These are phyloP conservation scores for Macquaria australasica DNA, from an alignment of 2,113 vertebrate species.

Conservation along the genomic window DNA sequence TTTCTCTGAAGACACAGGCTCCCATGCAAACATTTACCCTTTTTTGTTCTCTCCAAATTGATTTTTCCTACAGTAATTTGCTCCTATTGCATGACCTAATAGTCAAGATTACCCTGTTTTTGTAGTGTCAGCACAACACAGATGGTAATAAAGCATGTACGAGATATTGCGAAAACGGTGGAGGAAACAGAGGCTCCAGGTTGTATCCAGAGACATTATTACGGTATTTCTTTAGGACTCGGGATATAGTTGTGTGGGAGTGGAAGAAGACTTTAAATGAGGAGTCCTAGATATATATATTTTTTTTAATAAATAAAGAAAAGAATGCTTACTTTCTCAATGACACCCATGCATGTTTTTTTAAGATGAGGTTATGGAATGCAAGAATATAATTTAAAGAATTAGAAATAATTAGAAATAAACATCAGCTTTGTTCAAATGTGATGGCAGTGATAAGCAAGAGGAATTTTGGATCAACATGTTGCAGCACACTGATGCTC, in stretches of 20 bases:
- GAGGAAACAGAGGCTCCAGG: constrained; percentile 18
- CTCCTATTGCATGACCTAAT: constrained; percentile 24
- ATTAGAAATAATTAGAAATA: neutral
- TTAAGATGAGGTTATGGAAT: neutral
- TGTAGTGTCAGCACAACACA: constrained; percentile 14
- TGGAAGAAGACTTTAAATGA: constrained; percentile 32
- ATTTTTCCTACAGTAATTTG: constrained; percentile 32
- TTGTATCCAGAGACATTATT: constrained; percentile 25
- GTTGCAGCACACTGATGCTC: constrained; percentile 29
- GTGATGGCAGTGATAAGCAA: neutral
- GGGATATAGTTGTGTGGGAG: neutral
- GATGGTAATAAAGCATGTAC: constrained; percentile 13
- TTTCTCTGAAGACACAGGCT: neutral
- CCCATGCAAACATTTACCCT: constrained; percentile 21
- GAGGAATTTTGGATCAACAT: neutral
- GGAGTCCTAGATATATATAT: neutral
- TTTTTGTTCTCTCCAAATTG: neutral
- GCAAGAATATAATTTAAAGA: neutral
- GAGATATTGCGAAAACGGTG: neutral
- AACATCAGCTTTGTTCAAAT: neutral
- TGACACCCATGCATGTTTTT: neutral
- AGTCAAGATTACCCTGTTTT: neutral
- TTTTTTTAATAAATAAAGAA: neutral
- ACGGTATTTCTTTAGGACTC: constrained; percentile 12
- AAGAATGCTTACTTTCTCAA: neutral